Percentiles rank a stretch among this genome's conserved stretches.
phyloP scores from a whole-genome alignment of 2,797 vertebrate genomes.

The Syngnathus rostellatus region DNA sequence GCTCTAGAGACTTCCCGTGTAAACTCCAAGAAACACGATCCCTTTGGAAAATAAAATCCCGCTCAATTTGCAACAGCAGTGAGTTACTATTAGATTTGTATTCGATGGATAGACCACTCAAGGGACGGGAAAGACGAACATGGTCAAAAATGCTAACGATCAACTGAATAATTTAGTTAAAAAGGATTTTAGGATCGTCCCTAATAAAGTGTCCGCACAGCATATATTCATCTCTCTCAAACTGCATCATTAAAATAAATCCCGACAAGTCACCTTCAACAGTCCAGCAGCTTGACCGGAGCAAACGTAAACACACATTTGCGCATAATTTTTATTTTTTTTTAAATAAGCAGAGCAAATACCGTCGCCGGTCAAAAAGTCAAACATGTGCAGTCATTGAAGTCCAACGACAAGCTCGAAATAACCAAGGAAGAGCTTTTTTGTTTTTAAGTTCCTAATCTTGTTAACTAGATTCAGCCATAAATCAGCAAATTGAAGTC shows the following conservation, averaged over 20 bases:
- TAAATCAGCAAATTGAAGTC: background rate
- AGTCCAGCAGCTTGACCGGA: background rate
- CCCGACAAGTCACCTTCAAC: background rate
- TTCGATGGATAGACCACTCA: background rate
- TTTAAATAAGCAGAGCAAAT: constrained; percentile 37
- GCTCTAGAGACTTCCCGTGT: constrained; percentile 57
- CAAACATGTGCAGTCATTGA: constrained; percentile 3
- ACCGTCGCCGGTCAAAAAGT: constrained; percentile 16
- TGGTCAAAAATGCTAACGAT: background rate
- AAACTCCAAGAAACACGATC: constrained; percentile 44
- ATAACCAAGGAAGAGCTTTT: background rate
- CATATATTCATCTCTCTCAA: background rate
- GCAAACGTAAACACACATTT: constrained; percentile 25
- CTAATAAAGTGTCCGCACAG: background rate
- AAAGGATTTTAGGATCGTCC: background rate
- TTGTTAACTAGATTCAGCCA: background rate
- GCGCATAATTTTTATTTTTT: constrained; percentile 5
- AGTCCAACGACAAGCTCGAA: background rate
- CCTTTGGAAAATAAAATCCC: constrained; percentile 18
- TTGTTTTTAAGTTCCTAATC: background rate
- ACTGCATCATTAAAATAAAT: constrained; percentile 5
- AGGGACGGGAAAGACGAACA: too few species aligned
- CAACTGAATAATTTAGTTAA: background rate
- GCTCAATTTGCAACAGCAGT: constrained; percentile 11
- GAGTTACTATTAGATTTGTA: background rate